phyloP scores from a whole-genome alignment of 1,140 invertebrate species.

The Marisa cornuarietis region DNA sequence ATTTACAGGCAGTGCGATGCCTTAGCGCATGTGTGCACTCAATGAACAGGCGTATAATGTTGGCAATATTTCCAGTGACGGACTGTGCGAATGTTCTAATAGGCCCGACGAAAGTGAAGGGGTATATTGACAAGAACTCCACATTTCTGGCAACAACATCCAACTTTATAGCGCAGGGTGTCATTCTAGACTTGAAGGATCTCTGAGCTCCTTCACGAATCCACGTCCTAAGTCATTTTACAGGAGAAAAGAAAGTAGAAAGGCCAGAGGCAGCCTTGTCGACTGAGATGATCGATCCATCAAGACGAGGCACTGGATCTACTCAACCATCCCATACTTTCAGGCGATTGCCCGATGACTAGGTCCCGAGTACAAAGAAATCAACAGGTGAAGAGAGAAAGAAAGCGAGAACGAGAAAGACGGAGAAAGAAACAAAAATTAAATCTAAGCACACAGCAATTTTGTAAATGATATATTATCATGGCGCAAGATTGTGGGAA shows the following conservation, averaged over 20 bases:
- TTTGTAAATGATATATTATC: background rate
- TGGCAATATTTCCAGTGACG: too few species aligned
- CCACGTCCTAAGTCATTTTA: background rate
- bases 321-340: too few species aligned
- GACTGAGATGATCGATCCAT: too few species aligned
- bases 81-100: too few species aligned
- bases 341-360: too few species aligned
- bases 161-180: background rate
- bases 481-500: background rate
- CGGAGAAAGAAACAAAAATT: background rate
- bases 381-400: conserved; percentile 3
- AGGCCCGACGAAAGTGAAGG: background rate
- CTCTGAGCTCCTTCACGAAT: background rate
- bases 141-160: background rate
- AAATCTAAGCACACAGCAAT: background rate
- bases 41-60: too few species aligned
- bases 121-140: background rate
- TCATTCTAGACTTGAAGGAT: background rate
- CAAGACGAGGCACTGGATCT: too few species aligned
- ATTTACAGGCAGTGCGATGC: too few species aligned
- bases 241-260: background rate
- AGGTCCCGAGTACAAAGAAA: background rate
- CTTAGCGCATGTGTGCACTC: too few species aligned
- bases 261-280: background rate
- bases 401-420: conserved; percentile 8